Evolutionary conservation across 2,113 vertebrate genomes (phyloP).

Genomic region (Setophaga kirtlandii): DNA sequence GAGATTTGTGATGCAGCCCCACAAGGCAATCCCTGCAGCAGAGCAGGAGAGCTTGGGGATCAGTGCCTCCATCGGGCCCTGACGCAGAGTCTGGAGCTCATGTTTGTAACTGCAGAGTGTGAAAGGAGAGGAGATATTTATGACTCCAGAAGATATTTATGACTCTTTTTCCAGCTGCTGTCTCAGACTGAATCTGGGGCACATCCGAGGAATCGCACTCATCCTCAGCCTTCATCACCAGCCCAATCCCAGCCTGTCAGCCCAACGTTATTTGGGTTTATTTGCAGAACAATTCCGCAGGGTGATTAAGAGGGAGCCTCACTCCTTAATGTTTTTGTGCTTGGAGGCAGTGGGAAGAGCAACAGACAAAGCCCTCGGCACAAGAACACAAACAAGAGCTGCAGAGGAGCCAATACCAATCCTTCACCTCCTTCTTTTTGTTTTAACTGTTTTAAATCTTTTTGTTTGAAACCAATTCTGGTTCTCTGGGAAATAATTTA

Average conservation of each 20-base stretch:
- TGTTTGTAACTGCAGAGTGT: not conserved
- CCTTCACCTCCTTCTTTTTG: not conserved
- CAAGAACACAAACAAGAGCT: not conserved
- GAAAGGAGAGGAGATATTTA: not conserved
- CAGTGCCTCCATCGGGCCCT: not conserved
- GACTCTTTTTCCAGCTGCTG: not conserved
- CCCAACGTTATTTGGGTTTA: not conserved
- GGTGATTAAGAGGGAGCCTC: conserved; percentile 14
- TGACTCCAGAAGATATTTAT: not conserved
- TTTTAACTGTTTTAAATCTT: not conserved
- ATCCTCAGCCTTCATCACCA: not conserved
- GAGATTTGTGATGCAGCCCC: not conserved
- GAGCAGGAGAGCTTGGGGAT: not conserved
- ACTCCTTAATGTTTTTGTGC: not conserved
- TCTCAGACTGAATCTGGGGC: not conserved
- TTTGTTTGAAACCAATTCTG: not conserved
- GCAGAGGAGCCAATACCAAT: not conserved
- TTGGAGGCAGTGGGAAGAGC: not conserved
- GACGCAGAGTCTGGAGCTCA: not conserved
- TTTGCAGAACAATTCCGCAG: conserved; percentile 7
- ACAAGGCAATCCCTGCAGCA: not conserved
- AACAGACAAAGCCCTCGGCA: not conserved
- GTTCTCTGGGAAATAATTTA: not conserved
- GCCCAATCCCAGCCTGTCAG: conserved; percentile 1
- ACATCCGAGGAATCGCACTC: not conserved